Evolutionary conservation across 2,113 vertebrate species (phyloP), one percentile per base, ranked within the genome.

Genomic region (Phocoena sinus): DNA sequence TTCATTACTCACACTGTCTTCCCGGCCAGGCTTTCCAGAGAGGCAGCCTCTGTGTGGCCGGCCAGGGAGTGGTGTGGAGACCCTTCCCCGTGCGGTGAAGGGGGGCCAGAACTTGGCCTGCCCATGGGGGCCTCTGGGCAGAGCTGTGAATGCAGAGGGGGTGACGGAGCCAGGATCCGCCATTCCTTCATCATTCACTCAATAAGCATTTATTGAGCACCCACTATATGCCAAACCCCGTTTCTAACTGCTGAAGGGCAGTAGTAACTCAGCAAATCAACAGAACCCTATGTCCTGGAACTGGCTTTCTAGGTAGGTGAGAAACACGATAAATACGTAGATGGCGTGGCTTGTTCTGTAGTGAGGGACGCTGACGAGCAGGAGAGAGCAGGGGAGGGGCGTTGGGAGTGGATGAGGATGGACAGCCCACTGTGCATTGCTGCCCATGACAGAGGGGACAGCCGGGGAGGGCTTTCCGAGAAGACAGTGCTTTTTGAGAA

Each of bases 91-190:
- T 5, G 26, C 4, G 3, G 89, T 23, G n/a, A 77, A 82, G 67
- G 47, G 1, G 0, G 36, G 11, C 2, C 50, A 58, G 26, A 4
- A 1, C 17, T 18, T 31, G 15, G 53, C 14, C 17, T 47, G 9
- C n/a, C 63, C 44, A 14, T 8, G 26, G 11, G 44, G 31, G 33
- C 3, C 3, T 60, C 15, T 8, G 41, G 74, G 41, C 50, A 68
- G 26, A 85, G 20, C 14, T 14, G 1, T 47, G 62, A 74, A 36
- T 12, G 33, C 11, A 41, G 14, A 81, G 44, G 17, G 31, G 36
- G 36, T 12, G 65, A 25, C 0, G 44, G 44, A 67, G 18, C n/a
- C 60, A 50, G 28, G 8, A 67, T 33, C 50, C 6, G 80, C 26
- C 28, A 38, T 13, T 68, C 41, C 33, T 14, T 62, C 36, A 62